Evolutionary conservation across 2,113 vertebrate genomes (phyloP).

Genomic region (Rhadina sibilatrix): DNA sequence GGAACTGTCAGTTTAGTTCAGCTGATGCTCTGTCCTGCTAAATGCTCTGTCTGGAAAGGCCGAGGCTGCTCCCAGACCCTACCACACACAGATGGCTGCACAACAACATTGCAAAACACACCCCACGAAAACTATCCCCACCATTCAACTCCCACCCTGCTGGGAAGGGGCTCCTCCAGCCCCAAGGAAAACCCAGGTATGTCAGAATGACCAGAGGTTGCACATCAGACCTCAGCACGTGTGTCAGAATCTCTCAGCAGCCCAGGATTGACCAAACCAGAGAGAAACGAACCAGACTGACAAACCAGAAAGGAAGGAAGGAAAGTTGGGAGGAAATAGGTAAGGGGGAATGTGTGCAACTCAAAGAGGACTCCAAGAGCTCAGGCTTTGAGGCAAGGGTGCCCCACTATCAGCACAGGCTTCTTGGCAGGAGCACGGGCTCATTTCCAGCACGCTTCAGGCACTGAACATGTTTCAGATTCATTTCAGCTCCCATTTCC

Average conservation of each 20-base stretch:
- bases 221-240: rapidly evolving
- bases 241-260: not conserved
- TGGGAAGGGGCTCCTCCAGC: not conserved
- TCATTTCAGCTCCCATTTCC: not conserved
- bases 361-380: not conserved
- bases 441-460: not conserved
- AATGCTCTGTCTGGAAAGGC: not conserved
- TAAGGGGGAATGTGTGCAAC: not conserved
- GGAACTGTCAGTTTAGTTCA: not conserved
- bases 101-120: not conserved
- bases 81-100: not conserved
- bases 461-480: not conserved
- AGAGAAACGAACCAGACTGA: not conserved
- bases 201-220: rapidly evolving
- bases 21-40: not conserved
- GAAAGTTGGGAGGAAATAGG: not conserved
- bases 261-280: not conserved
- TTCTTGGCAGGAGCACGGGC: not conserved
- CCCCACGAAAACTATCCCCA: not conserved
- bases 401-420: not conserved
- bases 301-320: not conserved
- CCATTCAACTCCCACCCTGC: rapidly evolving
- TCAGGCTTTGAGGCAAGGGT: not conserved
- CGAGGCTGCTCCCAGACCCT: not conserved
- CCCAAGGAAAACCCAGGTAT: not conserved